Base-by-base conservation (phyloP, 2,888 invertebrate species). In the Sepiola atlantica region DNA sequence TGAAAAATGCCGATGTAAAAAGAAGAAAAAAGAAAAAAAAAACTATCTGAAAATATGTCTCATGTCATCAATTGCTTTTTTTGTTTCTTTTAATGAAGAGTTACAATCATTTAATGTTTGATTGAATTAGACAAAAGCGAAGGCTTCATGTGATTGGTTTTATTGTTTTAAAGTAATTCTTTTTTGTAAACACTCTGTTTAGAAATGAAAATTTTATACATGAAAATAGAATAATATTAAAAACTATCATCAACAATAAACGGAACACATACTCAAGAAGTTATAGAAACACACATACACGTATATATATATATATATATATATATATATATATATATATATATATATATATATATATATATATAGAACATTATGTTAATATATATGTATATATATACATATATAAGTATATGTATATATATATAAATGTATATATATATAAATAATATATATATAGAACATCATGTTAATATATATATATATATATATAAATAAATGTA, bases 301-400 rank as follows among this genome's bases (percentile, higher is more conserved):
- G 8, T 45, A 10, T 24, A 16, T 77, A 77, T 77, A 32, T n/a
- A n/a, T 77, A 32, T 77, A 77, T 77, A n/a, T 77, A 77, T 77
- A 77, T 77, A 77, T 77, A n/a, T 77, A 77, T 77, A n/a, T 77
- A 77, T 77, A n/a, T 77, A 77, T 77, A n/a, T 77, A 77, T 77
- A 77, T 77, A 77, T 77, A 77, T 77, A 77, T 77, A n/a, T 77
- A 77, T 77, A 77, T 77, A 77, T 77, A 77, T 24, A 24, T 28
- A 61, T 28, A 6, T 14, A 6, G n/a, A n/a, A n/a, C 10, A 18
- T 55, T 10, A 18, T 10, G 16, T 14, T 55, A 55, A 14, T 55
- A 14, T 57, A 20, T 57, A 20, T 57, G 20, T 24, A 57, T 57
- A 20, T 18, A 0, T 57, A 57, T 57, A 57, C 20, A 57, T 57